phyloP scores from a whole-genome alignment of 2,888 invertebrate species.

The Aspidiotus destructor region DNA sequence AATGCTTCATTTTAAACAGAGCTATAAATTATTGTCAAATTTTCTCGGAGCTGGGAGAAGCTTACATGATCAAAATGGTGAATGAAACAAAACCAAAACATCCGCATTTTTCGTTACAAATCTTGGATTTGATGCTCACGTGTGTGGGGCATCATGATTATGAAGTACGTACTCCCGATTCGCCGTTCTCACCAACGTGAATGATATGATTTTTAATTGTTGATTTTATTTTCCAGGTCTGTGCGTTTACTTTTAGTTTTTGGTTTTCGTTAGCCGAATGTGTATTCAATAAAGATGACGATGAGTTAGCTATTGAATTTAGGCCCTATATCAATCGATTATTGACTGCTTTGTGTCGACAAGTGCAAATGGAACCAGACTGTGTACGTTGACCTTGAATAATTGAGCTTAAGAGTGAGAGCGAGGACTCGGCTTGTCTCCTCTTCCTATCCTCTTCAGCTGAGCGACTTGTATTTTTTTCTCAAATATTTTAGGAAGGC shows the following conservation, averaged over 20 bases:
- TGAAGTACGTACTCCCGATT: constrained; percentile 55
- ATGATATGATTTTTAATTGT: not conserved
- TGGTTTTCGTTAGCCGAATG: constrained; percentile 95
- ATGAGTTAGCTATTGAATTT: constrained; percentile 69
- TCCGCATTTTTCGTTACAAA: constrained; percentile 67
- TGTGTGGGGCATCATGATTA: constrained; percentile 97
- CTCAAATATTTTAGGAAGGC: constrained; percentile 49
- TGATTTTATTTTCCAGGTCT: constrained; percentile 46
- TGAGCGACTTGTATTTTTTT: not conserved
- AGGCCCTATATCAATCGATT: constrained; percentile 83
- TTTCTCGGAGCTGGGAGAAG: constrained; percentile 89
- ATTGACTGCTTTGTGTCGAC: constrained; percentile 78
- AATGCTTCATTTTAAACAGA: constrained; percentile 40
- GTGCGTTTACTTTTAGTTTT: constrained; percentile 84
- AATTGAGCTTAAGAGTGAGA: not conserved
- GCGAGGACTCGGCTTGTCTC: too few relatives aligned
- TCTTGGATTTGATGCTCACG: constrained; percentile 76
- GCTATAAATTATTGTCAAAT: constrained; percentile 87
- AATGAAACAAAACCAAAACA: constrained; percentile 49
- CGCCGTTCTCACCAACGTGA: not conserved
- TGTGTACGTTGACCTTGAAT: constrained; percentile 48
- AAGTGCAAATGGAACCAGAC: constrained; percentile 94
- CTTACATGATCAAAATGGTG: constrained; percentile 76
- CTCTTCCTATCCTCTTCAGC: too few relatives aligned
- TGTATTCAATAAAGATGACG: constrained; percentile 76